Percentiles rank a stretch among this genome's conserved stretches.
phyloP scores from a whole-genome alignment of 2,113 vertebrate species.

The Ploceus nigricollis region DNA sequence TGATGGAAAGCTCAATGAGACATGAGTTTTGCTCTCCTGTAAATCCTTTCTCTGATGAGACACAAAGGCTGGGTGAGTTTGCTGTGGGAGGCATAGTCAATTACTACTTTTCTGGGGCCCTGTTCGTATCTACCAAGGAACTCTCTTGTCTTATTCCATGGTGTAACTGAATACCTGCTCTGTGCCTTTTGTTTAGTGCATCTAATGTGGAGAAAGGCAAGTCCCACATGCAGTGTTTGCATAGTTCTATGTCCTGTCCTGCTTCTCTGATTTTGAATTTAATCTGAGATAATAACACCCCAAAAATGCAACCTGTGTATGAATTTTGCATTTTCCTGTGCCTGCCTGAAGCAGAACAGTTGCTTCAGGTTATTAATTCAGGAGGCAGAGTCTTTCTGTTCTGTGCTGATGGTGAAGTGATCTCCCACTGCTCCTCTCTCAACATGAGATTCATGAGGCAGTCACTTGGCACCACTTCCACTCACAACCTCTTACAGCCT shows the following conservation, averaged over 20 bases:
- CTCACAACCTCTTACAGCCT: background rate
- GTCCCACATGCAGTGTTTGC: background rate
- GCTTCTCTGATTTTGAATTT: background rate
- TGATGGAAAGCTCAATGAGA: background rate
- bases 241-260: background rate
- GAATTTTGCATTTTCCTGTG: background rate
- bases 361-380: constrained; percentile 44
- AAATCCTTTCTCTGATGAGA: background rate
- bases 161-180: background rate
- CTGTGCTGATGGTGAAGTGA: constrained; percentile 35
- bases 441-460: constrained; percentile 30
- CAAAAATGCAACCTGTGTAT: background rate
- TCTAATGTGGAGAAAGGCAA: background rate
- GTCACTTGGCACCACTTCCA: constrained; percentile 40
- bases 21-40: background rate
- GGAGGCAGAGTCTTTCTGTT: background rate
- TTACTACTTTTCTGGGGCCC: background rate
- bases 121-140: background rate
- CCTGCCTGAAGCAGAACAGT: background rate
- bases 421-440: constrained; percentile 44
- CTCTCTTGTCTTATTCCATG: background rate
- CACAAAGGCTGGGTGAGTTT: background rate
- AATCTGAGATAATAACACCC: background rate
- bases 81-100: background rate
- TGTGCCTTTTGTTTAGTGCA: background rate